Conservation (phyloP, 2,888 invertebrate species). For the Lysandra bellargus region DNA sequence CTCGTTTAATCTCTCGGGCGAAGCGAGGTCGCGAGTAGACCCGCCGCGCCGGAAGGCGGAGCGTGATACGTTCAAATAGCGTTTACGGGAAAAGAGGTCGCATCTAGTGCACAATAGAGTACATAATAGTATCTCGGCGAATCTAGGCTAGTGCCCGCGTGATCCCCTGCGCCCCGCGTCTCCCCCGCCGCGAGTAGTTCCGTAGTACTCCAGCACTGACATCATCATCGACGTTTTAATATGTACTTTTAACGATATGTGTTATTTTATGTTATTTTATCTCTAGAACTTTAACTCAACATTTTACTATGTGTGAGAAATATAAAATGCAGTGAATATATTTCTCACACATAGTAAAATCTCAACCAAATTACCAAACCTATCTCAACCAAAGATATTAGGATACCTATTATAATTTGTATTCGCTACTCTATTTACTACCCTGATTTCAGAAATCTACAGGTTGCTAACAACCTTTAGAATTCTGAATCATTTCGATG, state of each 20-base stretch:
- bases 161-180: slow-evolving; percentile 33
- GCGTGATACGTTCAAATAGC: slow-evolving; percentile 31
- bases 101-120: slow-evolving; percentile 58
- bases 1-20: background rate
- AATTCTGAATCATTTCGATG: too few species aligned
- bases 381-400: too few species aligned
- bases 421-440: too few species aligned
- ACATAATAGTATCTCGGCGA: slow-evolving; percentile 48
- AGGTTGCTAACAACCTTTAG: too few species aligned
- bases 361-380: too few species aligned
- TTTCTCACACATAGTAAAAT: too few species aligned
- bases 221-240: slow-evolving; percentile 48
- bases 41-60: background rate
- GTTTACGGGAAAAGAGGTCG: slow-evolving; percentile 63
- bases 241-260: background rate
- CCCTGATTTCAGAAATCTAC: too few species aligned
- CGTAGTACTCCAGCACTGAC: slow-evolving; percentile 52
- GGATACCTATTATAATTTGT: too few species aligned
- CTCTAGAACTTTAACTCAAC: too few species aligned
- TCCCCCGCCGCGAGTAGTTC: background rate
- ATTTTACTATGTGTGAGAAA: too few species aligned
- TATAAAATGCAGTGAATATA: too few species aligned
- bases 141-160: slow-evolving; percentile 40
- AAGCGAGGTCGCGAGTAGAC: background rate
- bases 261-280: background rate